Conservation (phyloP, 2,888 invertebrate species). For the Calameuta pallipes region DNA sequence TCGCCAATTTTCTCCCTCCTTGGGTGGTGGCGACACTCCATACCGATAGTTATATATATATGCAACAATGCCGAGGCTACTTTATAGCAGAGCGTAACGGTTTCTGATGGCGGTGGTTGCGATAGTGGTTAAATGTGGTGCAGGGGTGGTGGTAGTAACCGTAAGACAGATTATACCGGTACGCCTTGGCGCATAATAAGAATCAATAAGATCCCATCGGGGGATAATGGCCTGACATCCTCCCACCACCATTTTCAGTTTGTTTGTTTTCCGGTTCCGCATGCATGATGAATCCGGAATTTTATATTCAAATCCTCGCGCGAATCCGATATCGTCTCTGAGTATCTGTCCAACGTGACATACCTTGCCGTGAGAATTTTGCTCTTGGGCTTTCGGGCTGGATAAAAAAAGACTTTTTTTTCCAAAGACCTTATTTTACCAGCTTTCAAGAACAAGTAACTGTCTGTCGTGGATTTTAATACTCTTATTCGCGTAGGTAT, state of each 20-base stretch:
- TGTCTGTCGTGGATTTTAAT: not conserved
- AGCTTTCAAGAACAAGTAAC: too few relatives aligned
- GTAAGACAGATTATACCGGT: conserved; percentile 52
- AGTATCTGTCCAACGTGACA: not conserved
- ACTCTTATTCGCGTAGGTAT: not conserved
- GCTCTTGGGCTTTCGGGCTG: not conserved
- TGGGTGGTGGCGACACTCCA: not conserved
- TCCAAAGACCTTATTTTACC: too few relatives aligned
- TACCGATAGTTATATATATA: not conserved
- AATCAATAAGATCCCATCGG: conserved; percentile 52
- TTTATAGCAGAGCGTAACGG: not conserved
- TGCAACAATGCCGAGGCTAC: not conserved
- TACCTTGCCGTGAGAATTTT: not conserved
- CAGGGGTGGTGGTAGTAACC: not conserved
- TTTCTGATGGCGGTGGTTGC: not conserved
- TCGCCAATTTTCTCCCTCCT: not conserved
- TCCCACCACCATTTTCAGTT: conserved; percentile 30
- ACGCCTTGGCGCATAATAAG: conserved; percentile 56
- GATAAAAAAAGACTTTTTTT: not conserved
- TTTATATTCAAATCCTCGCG: conserved; percentile 39
- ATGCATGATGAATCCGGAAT: conserved; percentile 47
- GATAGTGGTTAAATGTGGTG: not conserved
- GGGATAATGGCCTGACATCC: conserved; percentile 49
- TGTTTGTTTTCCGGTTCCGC: conserved; percentile 49
- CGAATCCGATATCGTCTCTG: not conserved